Evolutionary conservation across 2,113 vertebrate genomes (phyloP).

Genomic region (Bambusicola thoracicus): DNA sequence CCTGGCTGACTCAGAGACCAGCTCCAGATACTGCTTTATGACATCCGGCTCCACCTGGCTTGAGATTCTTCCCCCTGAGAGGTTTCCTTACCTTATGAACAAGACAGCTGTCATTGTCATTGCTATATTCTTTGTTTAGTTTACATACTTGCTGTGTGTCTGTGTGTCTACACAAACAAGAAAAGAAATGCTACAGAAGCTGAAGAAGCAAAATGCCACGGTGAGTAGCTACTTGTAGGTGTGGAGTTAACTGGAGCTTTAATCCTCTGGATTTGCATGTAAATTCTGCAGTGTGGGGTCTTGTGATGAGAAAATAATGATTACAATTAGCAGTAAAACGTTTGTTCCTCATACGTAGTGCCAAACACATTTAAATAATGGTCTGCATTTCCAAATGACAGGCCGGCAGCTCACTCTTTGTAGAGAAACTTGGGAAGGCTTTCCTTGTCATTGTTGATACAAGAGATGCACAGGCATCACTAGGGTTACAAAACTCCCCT

Average conservation of each 20-base stretch:
- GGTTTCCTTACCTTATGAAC: not conserved
- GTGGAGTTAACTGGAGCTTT: not conserved
- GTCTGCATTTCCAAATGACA: not conserved
- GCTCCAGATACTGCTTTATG: not conserved
- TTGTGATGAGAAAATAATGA: not conserved
- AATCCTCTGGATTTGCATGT: too few species aligned
- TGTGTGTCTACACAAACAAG: not conserved
- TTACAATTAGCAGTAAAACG: too few species aligned
- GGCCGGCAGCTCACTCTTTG: rapidly evolving
- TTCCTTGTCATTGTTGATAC: rapidly evolving
- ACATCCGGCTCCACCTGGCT: too few species aligned
- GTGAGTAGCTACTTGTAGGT: not conserved
- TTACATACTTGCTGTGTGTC: not conserved
- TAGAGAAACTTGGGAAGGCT: not conserved
- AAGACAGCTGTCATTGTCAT: not conserved
- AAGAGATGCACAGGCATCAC: not conserved
- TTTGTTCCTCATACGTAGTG: not conserved
- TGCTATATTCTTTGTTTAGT: not conserved
- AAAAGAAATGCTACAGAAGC: not conserved
- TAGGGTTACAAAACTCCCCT: not conserved
- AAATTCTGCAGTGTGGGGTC: not conserved
- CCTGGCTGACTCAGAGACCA: not conserved
- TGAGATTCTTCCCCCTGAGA: not conserved
- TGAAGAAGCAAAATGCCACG: rapidly evolving
- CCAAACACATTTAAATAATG: rapidly evolving